Evolutionary conservation across 1,140 invertebrate genomes (phyloP), one percentile per base, ranked within the genome.

Genomic region (Aphis craccivora): DNA sequence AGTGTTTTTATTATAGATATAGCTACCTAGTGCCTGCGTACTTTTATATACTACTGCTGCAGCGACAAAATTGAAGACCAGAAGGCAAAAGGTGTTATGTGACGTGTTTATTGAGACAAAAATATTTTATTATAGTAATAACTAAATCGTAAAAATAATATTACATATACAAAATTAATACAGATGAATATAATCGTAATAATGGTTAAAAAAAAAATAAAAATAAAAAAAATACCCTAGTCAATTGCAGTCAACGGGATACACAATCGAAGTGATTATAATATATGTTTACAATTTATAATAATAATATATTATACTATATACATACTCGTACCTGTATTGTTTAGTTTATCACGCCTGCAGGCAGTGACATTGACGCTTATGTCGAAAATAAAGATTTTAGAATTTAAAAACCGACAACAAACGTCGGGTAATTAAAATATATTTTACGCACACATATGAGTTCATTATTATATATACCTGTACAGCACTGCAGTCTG

Each of bases 81-180:
- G 89, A 90, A 90, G 89, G 89, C 89, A 43, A 55, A 90, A 90
- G 89, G 89, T 90, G 89, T 90, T 55, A 37, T 35, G 25, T 43
- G 89, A 90, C 55, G 30, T 67, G 30, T 90, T 90, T 90, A 90
- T 90, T 67, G 53, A 43, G 55, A 22, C 40, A 43, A 48, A 40
- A 67, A 90, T 35, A 37, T 90, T 90, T 90, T 90, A 90, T 90
- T 90, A 90, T 43, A n/a, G 37, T 43, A 60, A 90, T 90, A 90
- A 90, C 37, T 25, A 43, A 90, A 67, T 90, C 89, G 40, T 90
- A 90, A 90, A 90, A 90, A 90, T 9, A 40, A 43, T 67, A 67
- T 90, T 20, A n/a, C 11, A n/a, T 67, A 67, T 20, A 90, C 37
- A 43, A 60, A 90, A 90, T 43, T 35, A n/a, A 90, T 40, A 90